These are phyloP conservation scores for Diabrotica balteata DNA, from an alignment of 2,888 invertebrate species.

Conservation along the genomic window DNA sequence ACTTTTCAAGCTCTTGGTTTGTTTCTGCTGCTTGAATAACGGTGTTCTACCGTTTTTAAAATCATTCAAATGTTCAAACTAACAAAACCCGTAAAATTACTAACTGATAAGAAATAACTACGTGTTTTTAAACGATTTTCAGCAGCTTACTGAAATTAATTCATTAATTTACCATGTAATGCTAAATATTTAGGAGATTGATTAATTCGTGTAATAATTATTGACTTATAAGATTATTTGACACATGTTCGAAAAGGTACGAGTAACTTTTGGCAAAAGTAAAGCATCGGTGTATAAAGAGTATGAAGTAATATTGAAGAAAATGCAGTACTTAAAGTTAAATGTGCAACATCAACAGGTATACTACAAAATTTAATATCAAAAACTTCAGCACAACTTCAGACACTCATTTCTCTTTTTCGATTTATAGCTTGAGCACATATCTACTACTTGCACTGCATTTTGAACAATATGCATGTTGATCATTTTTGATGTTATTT, in stretches of 20 bases:
- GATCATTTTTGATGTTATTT: background rate
- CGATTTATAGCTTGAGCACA: conserved; percentile 53
- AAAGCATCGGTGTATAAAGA: conserved; percentile 7
- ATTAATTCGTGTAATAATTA: background rate
- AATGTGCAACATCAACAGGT: conserved; percentile 45
- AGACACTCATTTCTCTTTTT: conserved; percentile 39
- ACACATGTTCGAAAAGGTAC: conserved; percentile 19
- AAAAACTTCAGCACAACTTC: conserved; percentile 37
- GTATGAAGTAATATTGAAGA: conserved; percentile 32
- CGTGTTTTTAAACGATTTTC: no score
- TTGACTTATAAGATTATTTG: conserved; percentile 6
- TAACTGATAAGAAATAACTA: no score
- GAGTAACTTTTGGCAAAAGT: conserved; percentile 9
- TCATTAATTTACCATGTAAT: no score
- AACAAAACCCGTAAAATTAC: no score
- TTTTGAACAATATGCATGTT: conserved; percentile 44
- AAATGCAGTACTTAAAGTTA: conserved; percentile 46
- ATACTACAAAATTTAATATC: conserved; percentile 26
- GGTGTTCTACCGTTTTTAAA: no score
- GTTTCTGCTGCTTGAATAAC: no score
- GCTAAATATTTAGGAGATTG: background rate
- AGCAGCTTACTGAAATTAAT: no score
- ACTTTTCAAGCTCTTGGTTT: no score
- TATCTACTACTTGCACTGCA: conserved; percentile 54
- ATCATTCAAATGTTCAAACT: no score